These are phyloP conservation scores for Oophaga pumilio DNA, from an alignment of 2,113 vertebrate genomes.

Conservation along the genomic window DNA sequence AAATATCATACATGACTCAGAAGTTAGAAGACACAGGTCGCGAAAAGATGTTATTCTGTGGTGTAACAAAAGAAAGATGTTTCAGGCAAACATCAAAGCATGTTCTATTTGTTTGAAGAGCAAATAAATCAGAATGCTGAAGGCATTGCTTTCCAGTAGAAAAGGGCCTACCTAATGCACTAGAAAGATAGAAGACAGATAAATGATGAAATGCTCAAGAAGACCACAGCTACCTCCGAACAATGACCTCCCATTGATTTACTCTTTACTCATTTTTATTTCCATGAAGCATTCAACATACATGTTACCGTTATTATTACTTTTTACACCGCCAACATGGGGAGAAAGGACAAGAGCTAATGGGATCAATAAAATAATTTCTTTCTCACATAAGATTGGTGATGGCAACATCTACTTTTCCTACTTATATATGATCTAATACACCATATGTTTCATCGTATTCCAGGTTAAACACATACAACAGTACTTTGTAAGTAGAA, in stretches of 20 bases:
- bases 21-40: slow-evolving; percentile 4
- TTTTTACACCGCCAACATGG: not conserved
- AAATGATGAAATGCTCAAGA: not conserved
- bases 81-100: slow-evolving; percentile 34
- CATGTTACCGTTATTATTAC: not conserved
- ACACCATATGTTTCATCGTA: not conserved
- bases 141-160: not conserved
- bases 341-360: not conserved
- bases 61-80: slow-evolving; percentile 29
- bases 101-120: slow-evolving; percentile 7
- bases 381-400: not conserved
- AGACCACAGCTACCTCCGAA: not conserved
- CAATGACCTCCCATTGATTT: not conserved
- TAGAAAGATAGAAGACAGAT: not conserved
- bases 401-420: not conserved
- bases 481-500: not conserved
- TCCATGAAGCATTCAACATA: too few relatives aligned
- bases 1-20: slow-evolving; percentile 51
- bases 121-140: slow-evolving; percentile 34
- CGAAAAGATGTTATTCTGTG: slow-evolving; percentile 27
- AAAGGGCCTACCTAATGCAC: not conserved
- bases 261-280: not conserved
- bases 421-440: not conserved
- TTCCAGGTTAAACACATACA: not conserved
- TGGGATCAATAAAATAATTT: not conserved